Evolutionary conservation across 1,140 invertebrate species (phyloP), one percentile per base, ranked within the genome.

Genomic region (Charaxes varanes): DNA sequence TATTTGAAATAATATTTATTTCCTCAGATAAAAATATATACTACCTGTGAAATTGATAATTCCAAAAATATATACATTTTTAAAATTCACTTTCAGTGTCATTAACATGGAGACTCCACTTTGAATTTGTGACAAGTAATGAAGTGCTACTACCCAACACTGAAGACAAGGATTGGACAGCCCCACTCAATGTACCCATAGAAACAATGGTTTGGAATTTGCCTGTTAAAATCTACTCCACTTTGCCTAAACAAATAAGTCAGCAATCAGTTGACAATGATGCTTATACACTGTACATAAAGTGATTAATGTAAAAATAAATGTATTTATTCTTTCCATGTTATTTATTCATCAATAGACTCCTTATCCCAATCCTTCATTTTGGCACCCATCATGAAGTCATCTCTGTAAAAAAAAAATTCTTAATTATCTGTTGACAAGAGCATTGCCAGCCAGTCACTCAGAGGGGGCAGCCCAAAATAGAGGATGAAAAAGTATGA

Each of bases 181-280:
- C 93, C 10, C 95, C 96, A 0, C 82, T 90, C 3, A 89, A 90
- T 44, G 79, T 98, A 7, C 91, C 95, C 11, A 96, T 99, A 35
- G 96, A 99, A 83, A 98, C 97, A 5, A 98, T 98, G 95, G 91
- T 97, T 1, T 99, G 97, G 97, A 95, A 98, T 86, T 85, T 98
- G 14, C 97, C 97, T 2, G 91, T 99, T 24, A 94, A 93, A 62
- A 90, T 98, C 28, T 95, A 95, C 85, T 93, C 96, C 0, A 95
- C 96, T 2, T 90, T 94, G 48, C 94, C 96, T 0, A 84, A 91
- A 32, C 93, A 95, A 65, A 90, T 94, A 2, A 87, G 87, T 10
- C 88, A 89, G 59, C 77, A 82, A 61, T 53, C 71, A 37, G 58
- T 72, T n/a, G 74, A 73, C 11, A 81, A 69, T 68, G 81, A 84